Percentiles rank a stretch among this genome's conserved stretches.
Conservation (phyloP, 1,140 invertebrate species). For the Matsumurasca onukii region DNA sequence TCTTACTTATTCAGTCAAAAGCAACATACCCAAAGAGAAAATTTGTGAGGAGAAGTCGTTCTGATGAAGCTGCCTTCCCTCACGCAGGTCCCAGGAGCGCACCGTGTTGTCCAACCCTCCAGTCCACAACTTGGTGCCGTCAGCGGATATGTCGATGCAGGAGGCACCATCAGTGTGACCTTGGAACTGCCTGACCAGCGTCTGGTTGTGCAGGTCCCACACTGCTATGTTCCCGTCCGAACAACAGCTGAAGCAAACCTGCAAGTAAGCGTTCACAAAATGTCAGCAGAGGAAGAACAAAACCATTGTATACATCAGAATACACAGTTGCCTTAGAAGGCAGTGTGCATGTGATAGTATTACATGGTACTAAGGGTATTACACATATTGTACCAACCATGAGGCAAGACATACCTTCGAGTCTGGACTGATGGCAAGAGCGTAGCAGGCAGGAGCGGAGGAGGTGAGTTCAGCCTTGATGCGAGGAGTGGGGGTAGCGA, state of each 20-base stretch:
- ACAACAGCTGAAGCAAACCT: constrained; percentile 91
- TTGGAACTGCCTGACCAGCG: constrained; percentile 92
- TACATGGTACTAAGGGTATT: not conserved
- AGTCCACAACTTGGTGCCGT: constrained; percentile 95
- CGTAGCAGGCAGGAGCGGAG: constrained; percentile 95
- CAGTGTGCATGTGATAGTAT: not conserved
- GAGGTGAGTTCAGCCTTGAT: constrained; percentile 92
- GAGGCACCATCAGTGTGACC: constrained; percentile 97
- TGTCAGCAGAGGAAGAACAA: too few species aligned
- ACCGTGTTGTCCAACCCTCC: constrained; percentile 97
- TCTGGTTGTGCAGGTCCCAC: constrained; percentile 93
- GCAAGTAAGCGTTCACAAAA: not conserved
- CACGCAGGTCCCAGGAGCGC: constrained; percentile 93
- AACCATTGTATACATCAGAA: not conserved
- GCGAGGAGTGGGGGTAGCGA: constrained; percentile 83
- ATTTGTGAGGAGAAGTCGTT: constrained; percentile 91
- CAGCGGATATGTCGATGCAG: constrained; percentile 97
- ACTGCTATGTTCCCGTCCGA: constrained; percentile 95
- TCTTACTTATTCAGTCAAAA: not conserved
- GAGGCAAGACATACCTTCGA: constrained; percentile 64
- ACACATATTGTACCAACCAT: not conserved
- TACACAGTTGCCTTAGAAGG: not conserved
- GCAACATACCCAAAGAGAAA: constrained; percentile 20
- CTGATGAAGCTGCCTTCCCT: constrained; percentile 90
- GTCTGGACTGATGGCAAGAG: constrained; percentile 93